phyloP scores from a whole-genome alignment of 2,888 invertebrate species.

The Dryobota labecula region DNA sequence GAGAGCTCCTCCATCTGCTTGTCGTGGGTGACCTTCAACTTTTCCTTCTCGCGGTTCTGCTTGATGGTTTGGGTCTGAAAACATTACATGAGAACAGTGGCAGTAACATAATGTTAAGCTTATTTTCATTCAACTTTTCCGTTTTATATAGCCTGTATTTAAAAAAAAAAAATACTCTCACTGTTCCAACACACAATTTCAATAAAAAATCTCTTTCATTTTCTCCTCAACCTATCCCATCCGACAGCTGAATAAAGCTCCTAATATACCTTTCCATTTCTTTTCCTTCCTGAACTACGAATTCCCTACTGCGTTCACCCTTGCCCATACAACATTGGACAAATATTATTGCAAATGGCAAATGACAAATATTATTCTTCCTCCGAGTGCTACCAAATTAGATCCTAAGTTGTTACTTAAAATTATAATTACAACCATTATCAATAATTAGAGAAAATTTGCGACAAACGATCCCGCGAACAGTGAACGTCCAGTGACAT shows the following conservation, averaged over 20 bases:
- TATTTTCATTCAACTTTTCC: background rate
- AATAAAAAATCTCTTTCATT: background rate
- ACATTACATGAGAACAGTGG: background rate
- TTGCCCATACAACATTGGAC: background rate
- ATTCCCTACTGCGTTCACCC: background rate
- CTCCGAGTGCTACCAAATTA: background rate
- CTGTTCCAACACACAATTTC: background rate
- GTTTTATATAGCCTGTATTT: too few species aligned
- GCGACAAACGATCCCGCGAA: background rate
- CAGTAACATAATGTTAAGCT: background rate
- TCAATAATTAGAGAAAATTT: background rate
- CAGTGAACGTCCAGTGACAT: background rate
- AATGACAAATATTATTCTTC: background rate
- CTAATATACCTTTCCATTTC: background rate
- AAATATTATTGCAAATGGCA: too few species aligned
- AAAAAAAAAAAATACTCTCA: too few species aligned
- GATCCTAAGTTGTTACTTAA: too few species aligned
- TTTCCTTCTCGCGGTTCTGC: conserved; percentile 97
- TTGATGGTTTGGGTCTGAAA: conserved; percentile 94
- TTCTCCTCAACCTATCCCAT: background rate
- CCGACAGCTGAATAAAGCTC: background rate
- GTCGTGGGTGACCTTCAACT: conserved; percentile 97
- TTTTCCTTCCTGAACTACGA: background rate
- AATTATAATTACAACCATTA: too few species aligned
- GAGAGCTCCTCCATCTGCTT: conserved; percentile 97